Evolutionary conservation across 2,113 vertebrate genomes (phyloP), one percentile per base, ranked within the genome.

Genomic region (Anhinga anhinga): DNA sequence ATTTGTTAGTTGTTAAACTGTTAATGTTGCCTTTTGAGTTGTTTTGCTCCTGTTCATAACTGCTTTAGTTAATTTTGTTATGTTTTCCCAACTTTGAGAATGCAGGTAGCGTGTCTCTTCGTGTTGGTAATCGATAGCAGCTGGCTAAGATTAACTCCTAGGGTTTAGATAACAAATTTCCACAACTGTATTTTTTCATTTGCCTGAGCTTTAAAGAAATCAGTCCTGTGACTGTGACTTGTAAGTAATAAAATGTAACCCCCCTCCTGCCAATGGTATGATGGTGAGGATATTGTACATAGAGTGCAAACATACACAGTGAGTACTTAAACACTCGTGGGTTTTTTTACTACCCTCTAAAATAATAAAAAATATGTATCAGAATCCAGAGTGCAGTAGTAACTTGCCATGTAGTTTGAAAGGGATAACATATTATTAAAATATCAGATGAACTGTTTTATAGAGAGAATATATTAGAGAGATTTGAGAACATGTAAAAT

Each of bases 91-190:
- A 5, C 30, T 49, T 34, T 3, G 26, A 74, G 61, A 55, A 18
- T 0, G 7, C 66, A 84, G 80, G 76, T 93, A 82, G 76, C 34
- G 3, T 36, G 58, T 86, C 42, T 83, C 40, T 82, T 82, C 67
- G 14, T 17, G 32, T 59, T 88, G 59, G 42, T 67, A 82, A 63
- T 61, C 74, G 77, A n/a, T 63, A 92, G n/a, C 62, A 93, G 50
- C 49, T 18, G 80, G 29, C 66, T 45, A 26, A 91, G 55, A 65
- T 92, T 71, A 87, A 90, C 47, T 77, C 34, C 44, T 84, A 47
- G 73, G 21, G 55, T 95, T 95, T 65, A 91, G 66, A 72, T 70
- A 93, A 66, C 74, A 80, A 7, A 86, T 94, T 86, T 90, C 55
- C 82, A 59, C 71, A 9, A 27, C 26, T 72, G 23, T 73, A 12